Percentiles rank a stretch among this genome's conserved stretches.
Conservation (phyloP, 2,888 invertebrate species). For the Rhamnusium bicolor region DNA sequence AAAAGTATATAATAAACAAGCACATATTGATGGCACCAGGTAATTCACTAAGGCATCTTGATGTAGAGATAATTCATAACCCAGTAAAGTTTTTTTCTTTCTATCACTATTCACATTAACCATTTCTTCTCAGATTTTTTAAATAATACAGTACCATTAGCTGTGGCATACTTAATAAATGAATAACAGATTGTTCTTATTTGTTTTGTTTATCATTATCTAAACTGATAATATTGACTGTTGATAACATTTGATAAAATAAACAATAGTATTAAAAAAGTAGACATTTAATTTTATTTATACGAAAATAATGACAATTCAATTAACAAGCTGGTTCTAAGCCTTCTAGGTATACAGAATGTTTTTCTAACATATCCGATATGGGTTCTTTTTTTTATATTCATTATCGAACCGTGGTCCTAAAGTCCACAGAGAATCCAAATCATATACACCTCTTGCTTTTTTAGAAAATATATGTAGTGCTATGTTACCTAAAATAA, state of each 20-base stretch:
- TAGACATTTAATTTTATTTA: constrained; percentile 17
- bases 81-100: constrained; percentile 59
- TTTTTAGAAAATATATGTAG: constrained; percentile 88
- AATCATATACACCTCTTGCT: constrained; percentile 83
- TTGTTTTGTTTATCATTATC: constrained; percentile 37
- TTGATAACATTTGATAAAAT: background rate
- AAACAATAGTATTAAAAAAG: background rate
- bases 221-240: constrained; percentile 25
- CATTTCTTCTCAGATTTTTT: constrained; percentile 44
- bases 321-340: constrained; percentile 74
- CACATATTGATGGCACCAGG: constrained; percentile 75
- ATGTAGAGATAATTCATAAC: constrained; percentile 66
- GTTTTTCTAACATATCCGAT: constrained; percentile 78
- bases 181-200: constrained; percentile 11
- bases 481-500: constrained; percentile 88
- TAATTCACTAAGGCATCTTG: constrained; percentile 73
- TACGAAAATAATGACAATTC: background rate
- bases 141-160: constrained; percentile 8
- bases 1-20: constrained; percentile 78
- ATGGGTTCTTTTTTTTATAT: constrained; percentile 76
- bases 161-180: constrained; percentile 11
- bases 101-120: constrained; percentile 22
- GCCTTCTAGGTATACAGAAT: constrained; percentile 78
- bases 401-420: constrained; percentile 87
- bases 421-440: constrained; percentile 93